These are phyloP conservation scores for Gastracanthus pulcherrimus DNA, from an alignment of 2,888 invertebrate genomes.

Conservation along the genomic window DNA sequence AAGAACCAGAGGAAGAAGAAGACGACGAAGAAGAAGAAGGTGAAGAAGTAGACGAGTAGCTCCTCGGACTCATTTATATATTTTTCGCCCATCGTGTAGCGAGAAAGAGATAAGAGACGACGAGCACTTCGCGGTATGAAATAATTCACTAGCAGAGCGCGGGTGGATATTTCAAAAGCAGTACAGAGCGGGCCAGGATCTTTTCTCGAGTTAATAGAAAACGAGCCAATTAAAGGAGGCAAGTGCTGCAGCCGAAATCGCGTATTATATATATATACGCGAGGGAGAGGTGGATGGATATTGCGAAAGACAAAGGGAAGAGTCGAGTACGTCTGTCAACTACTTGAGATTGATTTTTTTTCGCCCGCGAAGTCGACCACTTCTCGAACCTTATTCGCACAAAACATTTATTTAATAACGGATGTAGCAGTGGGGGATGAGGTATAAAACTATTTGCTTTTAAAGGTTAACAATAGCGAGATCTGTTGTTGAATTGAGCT, in stretches of 20 bases:
- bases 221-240: conserved; percentile 48
- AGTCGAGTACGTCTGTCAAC: conserved; percentile 13
- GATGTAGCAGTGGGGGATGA: not conserved
- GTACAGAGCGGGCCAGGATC: not conserved
- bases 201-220: conserved; percentile 42
- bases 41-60: too few relatives aligned
- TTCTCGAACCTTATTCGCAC: not conserved
- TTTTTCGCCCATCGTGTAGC: not conserved
- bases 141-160: conserved; percentile 43
- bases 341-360: conserved; percentile 38
- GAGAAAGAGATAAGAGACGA: not conserved
- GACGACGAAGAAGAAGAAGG: not conserved
- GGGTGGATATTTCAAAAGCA: conserved; percentile 45
- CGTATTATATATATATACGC: not conserved
- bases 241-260: not conserved
- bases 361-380: not conserved
- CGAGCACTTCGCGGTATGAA: conserved; percentile 28
- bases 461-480: not conserved
- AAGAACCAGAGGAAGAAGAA: not conserved
- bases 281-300: not conserved
- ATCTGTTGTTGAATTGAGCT: too few relatives aligned
- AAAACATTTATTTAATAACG: conserved; percentile 15
- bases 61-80: conserved; percentile 28
- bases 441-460: not conserved
- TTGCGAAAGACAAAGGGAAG: conserved; percentile 35